These are phyloP conservation scores for Cercopithecus mona DNA, from an alignment of 2,113 vertebrate genomes.

Conservation along the genomic window DNA sequence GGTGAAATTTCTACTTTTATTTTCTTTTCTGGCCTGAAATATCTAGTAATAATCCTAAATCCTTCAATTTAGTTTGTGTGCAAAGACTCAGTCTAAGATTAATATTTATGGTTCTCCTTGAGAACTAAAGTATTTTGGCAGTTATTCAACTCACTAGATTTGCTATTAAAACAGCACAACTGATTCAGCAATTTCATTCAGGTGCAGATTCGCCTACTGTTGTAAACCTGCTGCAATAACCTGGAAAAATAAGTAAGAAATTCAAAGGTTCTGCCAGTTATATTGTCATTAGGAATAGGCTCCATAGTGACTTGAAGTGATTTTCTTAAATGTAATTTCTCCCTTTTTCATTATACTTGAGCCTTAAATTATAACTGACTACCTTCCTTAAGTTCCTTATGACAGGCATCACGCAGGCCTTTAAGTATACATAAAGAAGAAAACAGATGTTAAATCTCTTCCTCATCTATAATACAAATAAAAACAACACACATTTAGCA, in stretches of 20 bases:
- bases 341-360: conserved; percentile 47
- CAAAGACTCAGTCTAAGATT: conserved; percentile 14
- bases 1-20: conserved; percentile 16
- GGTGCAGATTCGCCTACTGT: conserved; percentile 13
- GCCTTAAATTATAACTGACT: conserved; percentile 60
- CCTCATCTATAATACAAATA: neutral
- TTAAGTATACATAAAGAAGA: conserved; percentile 41
- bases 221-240: conserved; percentile 27
- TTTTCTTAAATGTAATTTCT: conserved; percentile 71
- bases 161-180: conserved; percentile 14
- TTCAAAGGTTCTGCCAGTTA: conserved; percentile 13
- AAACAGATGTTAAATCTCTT: conserved; percentile 56
- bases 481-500: neutral
- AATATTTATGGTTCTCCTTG: conserved; percentile 53
- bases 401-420: conserved; percentile 16
- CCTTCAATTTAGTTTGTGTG: neutral
- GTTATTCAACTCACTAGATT: conserved; percentile 12
- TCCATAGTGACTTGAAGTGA: conserved; percentile 34
- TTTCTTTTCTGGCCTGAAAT: conserved; percentile 34
- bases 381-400: neutral
- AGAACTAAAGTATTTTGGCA: conserved; percentile 18
- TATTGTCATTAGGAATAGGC: neutral
- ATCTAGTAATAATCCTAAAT: conserved; percentile 2
- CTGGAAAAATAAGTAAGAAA: conserved; percentile 34
- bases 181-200: conserved; percentile 57